Base-by-base conservation (phyloP, 1,140 invertebrate species). In the Galendromus occidentalis region DNA sequence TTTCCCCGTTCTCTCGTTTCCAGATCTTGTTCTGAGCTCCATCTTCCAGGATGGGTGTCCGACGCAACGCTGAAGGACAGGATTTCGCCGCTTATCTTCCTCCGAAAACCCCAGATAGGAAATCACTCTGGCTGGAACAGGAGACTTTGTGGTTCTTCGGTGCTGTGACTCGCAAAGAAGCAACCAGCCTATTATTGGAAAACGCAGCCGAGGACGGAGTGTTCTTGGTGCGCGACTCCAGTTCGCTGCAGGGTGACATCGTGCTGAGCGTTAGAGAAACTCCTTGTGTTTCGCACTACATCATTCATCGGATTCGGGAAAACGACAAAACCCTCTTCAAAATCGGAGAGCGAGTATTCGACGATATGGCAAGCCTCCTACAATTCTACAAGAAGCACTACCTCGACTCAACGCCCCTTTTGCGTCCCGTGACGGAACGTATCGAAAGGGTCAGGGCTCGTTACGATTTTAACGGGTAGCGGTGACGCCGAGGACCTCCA, bases 381-480 rank as follows among this genome's bases (percentile, higher is more conserved):
- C 85, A 84, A 64, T 97, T 97, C 81, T 95, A 94, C 73, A 91
- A 94, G 74, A 81, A 92, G 59, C 91, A 97, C 80, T 96, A 94
- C 75, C 79, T 98, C 76, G 92, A 97, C 74, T 94, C 91, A 4
- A 95, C 91, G 30, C 89, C 91, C 45, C 79, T 98, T 30, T 85
- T 90, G 65, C 81, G 85, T 73, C 92, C 93, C 14, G 86, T 88
- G 47, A 79, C 81, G 22, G 82, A 83, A 72, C 84, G 83, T 72
- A 73, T 84, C 28, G 88, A 92, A 75, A 85, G 84, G 75, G 88
- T 95, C 66, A 82, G 90, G 66, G 90, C 86, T 17, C 92, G 87
- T 76, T 94, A 87, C 77, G 90, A 94, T 77, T 95, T 96, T 76
- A 84, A 87, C 68, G 88, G n/a, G 91, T 47, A 86, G 81, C 73